phyloP scores from a whole-genome alignment of 2,113 vertebrate species.

The Platysternon megacephalum region DNA sequence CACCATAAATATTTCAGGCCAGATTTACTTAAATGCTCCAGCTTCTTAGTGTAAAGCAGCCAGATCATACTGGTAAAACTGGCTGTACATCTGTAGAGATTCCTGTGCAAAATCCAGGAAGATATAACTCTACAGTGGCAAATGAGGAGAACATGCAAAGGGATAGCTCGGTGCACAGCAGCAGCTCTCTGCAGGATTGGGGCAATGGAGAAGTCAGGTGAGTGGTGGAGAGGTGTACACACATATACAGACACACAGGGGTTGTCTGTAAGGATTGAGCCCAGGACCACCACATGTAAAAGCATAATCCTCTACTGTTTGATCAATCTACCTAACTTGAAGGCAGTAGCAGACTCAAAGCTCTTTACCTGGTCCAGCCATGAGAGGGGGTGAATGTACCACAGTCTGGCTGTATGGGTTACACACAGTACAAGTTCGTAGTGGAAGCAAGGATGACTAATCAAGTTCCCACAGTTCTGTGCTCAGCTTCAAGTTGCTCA shows the following conservation, averaged over 20 bases:
- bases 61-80: neutral
- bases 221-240: neutral
- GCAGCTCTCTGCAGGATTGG: neutral
- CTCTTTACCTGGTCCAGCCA: neutral
- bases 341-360: neutral
- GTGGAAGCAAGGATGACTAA: neutral
- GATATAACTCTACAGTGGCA: neutral
- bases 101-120: neutral
- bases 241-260: too few species aligned
- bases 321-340: neutral
- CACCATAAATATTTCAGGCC: neutral
- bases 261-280: neutral
- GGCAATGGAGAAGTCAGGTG: neutral
- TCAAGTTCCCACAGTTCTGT: neutral
- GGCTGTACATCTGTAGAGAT: neutral
- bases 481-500: neutral
- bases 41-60: neutral
- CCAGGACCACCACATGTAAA: neutral
- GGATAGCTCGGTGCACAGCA: neutral
- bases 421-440: neutral
- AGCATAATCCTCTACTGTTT: neutral
- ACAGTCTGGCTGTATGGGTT: neutral
- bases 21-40: neutral
- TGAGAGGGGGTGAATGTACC: neutral
- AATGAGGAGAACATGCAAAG: neutral